Evolutionary conservation across 2,113 vertebrate genomes (phyloP), one percentile per base, ranked within the genome.

Genomic region (Trogon surrucura): DNA sequence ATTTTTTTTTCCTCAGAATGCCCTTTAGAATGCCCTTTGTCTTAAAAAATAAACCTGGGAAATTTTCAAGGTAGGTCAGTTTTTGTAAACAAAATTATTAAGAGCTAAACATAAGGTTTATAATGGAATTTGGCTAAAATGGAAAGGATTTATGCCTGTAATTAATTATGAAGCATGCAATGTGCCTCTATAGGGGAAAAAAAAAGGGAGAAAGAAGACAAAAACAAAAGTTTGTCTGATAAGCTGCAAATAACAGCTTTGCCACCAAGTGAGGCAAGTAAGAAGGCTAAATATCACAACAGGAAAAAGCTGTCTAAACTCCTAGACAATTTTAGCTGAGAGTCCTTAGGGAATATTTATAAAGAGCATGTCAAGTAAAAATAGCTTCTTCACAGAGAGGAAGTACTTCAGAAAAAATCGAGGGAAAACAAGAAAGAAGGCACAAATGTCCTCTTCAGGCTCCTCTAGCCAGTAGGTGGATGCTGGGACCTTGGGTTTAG

Each of bases 281-380:
- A 91, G 61, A 79, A 93, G 48, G 88, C 91, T 95, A 94, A 86
- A 86, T 86, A 91, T 62, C 72, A 54, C 60, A 89, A 45, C 32
- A 88, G 60, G 47, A 93, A 88, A 66, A 83, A 85, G 47, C 62
- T 90, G 64, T 72, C 64, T 83, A 36, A 94, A 44, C 47, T 81
- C 83, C 36, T 29, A 88, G 75, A 44, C 54, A 74, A 14, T 90
- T 90, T 91, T 50, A 88, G 48, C 29, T 78, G 71, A 16, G 36
- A 53, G 23, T 71, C 77, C 34, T 88, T 38, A 44, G 12, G 48
- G 69, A 56, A 70, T 83, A 44, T 62, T 83, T 86, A 44, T 81
- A 91, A 86, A 90, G 38, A 20, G 20, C 56, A 58, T n/a, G 53
- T 83, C 69, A 78, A 70, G 29, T 66, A 64, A 88, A 91, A 95